These are phyloP conservation scores for Pseudotriccus pelzelni DNA, from an alignment of 2,797 vertebrate species.

Conservation along the genomic window DNA sequence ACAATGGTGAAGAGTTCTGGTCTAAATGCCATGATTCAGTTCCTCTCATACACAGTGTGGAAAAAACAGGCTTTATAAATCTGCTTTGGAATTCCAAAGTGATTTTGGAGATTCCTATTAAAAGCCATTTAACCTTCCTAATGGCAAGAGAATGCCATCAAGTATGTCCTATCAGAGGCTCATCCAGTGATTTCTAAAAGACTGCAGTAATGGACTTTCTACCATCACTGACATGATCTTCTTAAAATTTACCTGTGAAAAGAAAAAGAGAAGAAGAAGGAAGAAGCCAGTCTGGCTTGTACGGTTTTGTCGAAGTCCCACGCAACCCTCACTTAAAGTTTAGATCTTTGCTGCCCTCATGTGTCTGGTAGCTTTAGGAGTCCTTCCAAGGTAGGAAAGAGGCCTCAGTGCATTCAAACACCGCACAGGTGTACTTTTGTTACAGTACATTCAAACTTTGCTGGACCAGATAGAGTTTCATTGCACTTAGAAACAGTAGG, in stretches of 20 bases:
- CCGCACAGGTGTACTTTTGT: fast-evolving
- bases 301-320: fast-evolving
- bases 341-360: not conserved
- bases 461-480: fast-evolving
- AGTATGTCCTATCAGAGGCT: not conserved
- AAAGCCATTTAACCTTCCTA: not conserved
- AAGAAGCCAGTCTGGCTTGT: not conserved
- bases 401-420: fast-evolving
- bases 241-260: not conserved
- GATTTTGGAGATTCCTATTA: not conserved
- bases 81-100: not conserved
- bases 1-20: fast-evolving
- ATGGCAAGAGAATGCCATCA: not conserved
- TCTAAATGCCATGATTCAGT: not conserved
- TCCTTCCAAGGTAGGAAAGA: not conserved
- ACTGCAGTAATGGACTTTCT: not conserved
- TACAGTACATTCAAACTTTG: not conserved
- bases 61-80: not conserved
- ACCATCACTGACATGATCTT: not conserved
- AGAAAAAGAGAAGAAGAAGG: not conserved
- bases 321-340: fast-evolving
- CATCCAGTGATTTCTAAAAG: not conserved
- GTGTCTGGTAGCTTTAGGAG: not conserved
- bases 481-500: not conserved
- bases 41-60: not conserved